A percentile compares a stretch with the other conserved stretches of the same genome.
These are phyloP conservation scores for Rhorus exstirpatorius DNA, from an alignment of 2,888 invertebrate species.

Conservation along the genomic window DNA sequence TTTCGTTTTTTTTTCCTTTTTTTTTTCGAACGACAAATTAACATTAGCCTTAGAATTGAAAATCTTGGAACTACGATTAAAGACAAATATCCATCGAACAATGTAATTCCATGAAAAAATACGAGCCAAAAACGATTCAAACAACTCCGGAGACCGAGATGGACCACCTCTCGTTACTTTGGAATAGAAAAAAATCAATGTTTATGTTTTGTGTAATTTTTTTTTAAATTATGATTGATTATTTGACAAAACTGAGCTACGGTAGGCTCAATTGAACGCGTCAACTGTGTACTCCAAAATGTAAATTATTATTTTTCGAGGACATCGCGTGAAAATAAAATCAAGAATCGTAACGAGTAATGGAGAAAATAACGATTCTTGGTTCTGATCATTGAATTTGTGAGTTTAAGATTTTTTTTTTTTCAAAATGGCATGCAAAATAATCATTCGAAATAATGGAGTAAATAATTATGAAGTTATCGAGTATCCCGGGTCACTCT, in stretches of 20 bases:
- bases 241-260: constrained; percentile 4
- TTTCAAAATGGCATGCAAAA: not conserved
- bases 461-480: not conserved
- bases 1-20: not conserved
- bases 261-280: too few relatives aligned
- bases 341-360: too few relatives aligned
- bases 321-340: not conserved
- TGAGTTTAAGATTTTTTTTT: too few relatives aligned
- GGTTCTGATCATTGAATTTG: too few relatives aligned
- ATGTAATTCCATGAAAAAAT: constrained; percentile 10
- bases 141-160: constrained; percentile 14
- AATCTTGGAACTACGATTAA: constrained; percentile 31
- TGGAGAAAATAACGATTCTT: too few relatives aligned
- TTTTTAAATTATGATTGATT: not conserved
- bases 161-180: constrained; percentile 2
- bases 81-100: constrained; percentile 40
- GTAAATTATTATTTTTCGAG: too few relatives aligned
- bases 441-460: not conserved
- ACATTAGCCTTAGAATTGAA: constrained; percentile 38
- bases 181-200: not conserved
- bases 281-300: too few relatives aligned
- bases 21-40: constrained; percentile 38
- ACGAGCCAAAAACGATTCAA: constrained; percentile 42
- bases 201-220: not conserved
- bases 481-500: not conserved